Percentiles rank a stretch among this genome's conserved stretches.
Conservation (phyloP, 2,797 vertebrate genomes). For the Channa striata region DNA sequence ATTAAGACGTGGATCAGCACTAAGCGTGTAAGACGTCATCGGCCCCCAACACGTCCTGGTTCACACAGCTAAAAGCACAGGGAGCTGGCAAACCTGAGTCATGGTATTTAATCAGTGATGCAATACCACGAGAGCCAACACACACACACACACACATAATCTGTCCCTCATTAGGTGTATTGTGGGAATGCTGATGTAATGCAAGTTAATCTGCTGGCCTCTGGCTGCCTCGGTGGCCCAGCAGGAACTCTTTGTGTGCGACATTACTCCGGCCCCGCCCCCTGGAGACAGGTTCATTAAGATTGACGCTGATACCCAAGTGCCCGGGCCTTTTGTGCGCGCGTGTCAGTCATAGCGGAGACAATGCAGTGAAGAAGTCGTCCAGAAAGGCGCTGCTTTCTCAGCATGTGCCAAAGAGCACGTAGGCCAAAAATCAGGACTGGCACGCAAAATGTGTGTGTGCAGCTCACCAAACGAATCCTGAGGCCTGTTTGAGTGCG, state of each 20-base stretch:
- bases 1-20: too few species aligned
- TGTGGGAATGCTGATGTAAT: constrained; percentile 88
- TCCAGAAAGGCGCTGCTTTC: constrained; percentile 77
- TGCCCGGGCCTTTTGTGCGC: constrained; percentile 74
- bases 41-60: too few species aligned
- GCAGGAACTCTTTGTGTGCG: constrained; percentile 81
- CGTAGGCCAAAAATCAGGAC: constrained; percentile 74
- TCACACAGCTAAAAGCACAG: constrained; percentile 13
- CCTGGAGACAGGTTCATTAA: constrained; percentile 87
- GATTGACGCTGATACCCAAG: constrained; percentile 84
- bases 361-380: constrained; percentile 73
- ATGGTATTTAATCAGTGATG: constrained; percentile 79
- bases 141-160: constrained; percentile 60
- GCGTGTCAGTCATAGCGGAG: constrained; percentile 65
- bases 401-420: constrained; percentile 80
- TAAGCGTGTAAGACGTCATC: too few species aligned
- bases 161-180: constrained; percentile 85
- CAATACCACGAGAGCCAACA: constrained; percentile 71
- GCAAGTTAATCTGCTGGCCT: constrained; percentile 88
- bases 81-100: constrained; percentile 81
- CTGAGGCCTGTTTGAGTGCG: constrained; percentile 2
- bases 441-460: constrained; percentile 23
- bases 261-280: constrained; percentile 81
- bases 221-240: constrained; percentile 78
- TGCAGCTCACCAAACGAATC: constrained; percentile 9